Evolutionary conservation across 2,797 vertebrate genomes (phyloP).

Genomic region (Chelon labrosus): DNA sequence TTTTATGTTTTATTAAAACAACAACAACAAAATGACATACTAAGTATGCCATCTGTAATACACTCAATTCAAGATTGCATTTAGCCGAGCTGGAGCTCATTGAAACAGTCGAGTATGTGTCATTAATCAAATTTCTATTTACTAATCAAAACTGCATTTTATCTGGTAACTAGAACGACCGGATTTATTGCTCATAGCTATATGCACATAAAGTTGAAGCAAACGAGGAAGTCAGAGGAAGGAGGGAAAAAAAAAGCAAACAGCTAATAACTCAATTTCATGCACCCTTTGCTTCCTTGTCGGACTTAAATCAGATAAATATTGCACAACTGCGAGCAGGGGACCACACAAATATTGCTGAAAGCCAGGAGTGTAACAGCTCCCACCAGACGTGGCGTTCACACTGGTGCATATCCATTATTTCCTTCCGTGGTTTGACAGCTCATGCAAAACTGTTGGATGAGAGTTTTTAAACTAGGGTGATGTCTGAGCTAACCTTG

Average conservation of each 20-base stretch:
- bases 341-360: conserved; percentile 10
- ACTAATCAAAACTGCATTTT: conserved; percentile 29
- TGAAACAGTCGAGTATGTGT: conserved; percentile 33
- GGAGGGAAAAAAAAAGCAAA: neutral
- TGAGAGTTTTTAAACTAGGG: conserved; percentile 24
- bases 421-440: conserved; percentile 30
- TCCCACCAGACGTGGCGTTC: conserved; percentile 19
- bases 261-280: conserved; percentile 28
- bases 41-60: conserved; percentile 33
- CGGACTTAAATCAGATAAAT: conserved; percentile 25
- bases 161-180: conserved; percentile 43
- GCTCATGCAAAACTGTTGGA: conserved; percentile 38
- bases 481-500: conserved; percentile 36
- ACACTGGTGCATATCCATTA: conserved; percentile 28
- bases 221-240: conserved; percentile 7
- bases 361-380: conserved; percentile 36
- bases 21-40: conserved; percentile 2
- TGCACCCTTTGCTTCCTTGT: conserved; percentile 38
- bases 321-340: conserved; percentile 23
- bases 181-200: conserved; percentile 6
- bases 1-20: conserved; percentile 2
- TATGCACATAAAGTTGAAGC: neutral
- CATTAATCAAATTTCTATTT: conserved; percentile 47
- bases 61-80: conserved; percentile 36
- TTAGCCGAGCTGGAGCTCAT: conserved; percentile 39